A percentile compares a stretch with the other conserved stretches of the same genome.
Evolutionary conservation across 2,113 vertebrate genomes (phyloP).

Genomic region (Dendropsophus ebraccatus): DNA sequence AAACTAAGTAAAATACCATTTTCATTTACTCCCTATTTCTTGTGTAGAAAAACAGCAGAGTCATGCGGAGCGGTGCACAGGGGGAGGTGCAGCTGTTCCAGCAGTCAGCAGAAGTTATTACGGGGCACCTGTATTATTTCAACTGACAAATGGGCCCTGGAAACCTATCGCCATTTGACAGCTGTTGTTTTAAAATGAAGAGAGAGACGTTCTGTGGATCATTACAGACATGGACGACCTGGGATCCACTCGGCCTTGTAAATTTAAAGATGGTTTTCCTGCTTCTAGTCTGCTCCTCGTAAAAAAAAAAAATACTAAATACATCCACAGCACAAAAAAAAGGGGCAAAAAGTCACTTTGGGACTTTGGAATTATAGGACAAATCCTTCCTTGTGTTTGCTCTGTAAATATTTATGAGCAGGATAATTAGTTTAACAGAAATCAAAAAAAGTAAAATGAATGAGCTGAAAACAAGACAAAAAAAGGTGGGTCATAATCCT

Average conservation of each 20-base stretch:
- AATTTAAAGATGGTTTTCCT: neutral
- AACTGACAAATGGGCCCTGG: slow-evolving; percentile 52
- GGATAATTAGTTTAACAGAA: neutral
- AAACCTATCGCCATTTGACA: slow-evolving; percentile 46
- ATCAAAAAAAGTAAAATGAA: neutral
- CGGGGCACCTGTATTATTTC: slow-evolving; percentile 60
- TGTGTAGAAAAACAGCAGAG: neutral
- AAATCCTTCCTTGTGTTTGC: slow-evolving; percentile 1
- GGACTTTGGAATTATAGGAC: neutral
- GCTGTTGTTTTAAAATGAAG: slow-evolving; percentile 52
- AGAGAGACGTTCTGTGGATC: slow-evolving; percentile 39
- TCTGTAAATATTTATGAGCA: neutral
- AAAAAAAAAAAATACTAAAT: neutral
- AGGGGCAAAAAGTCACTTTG: neutral
- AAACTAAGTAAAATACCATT: neutral
- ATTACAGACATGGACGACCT: slow-evolving; percentile 22
- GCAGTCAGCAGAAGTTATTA: slow-evolving; percentile 24
- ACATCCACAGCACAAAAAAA: neutral
- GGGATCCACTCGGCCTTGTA: neutral
- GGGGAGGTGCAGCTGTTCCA: slow-evolving; percentile 39
- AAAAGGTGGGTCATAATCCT: neutral
- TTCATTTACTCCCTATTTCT: neutral
- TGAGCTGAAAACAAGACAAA: neutral
- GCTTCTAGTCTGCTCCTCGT: neutral
- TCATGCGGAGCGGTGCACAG: neutral